A percentile compares a stretch with the other conserved stretches of the same genome.
phyloP scores from a whole-genome alignment of 1,140 invertebrate species.

The Eriocheir sinensis region DNA sequence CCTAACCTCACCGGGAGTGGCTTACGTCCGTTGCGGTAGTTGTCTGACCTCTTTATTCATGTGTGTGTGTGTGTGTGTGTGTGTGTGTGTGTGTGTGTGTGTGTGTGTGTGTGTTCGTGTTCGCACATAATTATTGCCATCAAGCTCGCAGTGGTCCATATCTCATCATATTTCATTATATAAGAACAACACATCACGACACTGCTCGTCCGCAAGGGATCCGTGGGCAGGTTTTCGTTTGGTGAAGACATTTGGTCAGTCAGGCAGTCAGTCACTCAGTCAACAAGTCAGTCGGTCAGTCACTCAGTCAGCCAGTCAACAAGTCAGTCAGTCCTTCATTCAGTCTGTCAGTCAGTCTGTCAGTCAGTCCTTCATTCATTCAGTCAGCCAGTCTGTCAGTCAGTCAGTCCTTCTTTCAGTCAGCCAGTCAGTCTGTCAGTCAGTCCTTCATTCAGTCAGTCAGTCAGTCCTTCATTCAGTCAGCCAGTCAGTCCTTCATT shows the following conservation, averaged over 20 bases:
- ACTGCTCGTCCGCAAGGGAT: no score
- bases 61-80: slow-evolving; percentile 22
- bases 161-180: no score
- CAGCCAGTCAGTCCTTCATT: background rate
- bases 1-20: background rate
- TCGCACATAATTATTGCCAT: background rate
- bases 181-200: no score
- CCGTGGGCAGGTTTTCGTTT: no score
- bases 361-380: background rate
- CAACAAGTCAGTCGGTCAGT: no score
- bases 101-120: slow-evolving; percentile 11
- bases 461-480: background rate
- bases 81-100: slow-evolving; percentile 22
- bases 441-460: background rate
- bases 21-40: background rate
- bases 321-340: no score
- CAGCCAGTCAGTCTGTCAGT: background rate
- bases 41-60: background rate
- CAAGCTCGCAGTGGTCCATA: no score
- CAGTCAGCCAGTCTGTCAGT: background rate
- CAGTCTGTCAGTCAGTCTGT: no score
- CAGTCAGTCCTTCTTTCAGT: background rate
- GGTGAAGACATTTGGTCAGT: no score
- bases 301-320: no score
- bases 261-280: no score